Evolutionary conservation across 2,113 vertebrate species (phyloP).

Genomic region (Semnopithecus entellus): DNA sequence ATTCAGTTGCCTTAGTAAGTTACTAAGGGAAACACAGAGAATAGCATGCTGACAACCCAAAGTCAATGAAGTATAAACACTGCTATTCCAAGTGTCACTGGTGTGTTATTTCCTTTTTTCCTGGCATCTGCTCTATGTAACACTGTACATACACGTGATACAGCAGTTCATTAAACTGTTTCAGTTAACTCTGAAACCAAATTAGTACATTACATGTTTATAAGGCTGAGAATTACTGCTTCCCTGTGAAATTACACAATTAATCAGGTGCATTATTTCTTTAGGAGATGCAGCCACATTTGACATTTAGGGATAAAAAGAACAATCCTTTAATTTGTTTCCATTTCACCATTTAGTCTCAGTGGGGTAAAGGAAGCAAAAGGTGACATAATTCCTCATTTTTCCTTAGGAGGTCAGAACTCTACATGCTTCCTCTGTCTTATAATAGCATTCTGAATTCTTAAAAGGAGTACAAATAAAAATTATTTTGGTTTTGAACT

Average conservation of each 20-base stretch:
- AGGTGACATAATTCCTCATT: conserved; percentile 24
- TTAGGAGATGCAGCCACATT: neutral
- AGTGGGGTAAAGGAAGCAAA: conserved; percentile 41
- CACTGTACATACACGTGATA: conserved; percentile 29
- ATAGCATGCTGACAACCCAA: conserved; percentile 76
- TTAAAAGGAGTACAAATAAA: conserved; percentile 61
- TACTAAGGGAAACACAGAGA: conserved; percentile 64
- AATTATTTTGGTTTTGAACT: conserved; percentile 69
- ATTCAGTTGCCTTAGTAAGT: conserved; percentile 70
- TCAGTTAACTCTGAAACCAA: conserved; percentile 77
- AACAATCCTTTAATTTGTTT: conserved; percentile 8
- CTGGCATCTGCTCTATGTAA: conserved; percentile 78
- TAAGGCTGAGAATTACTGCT: conserved; percentile 57
- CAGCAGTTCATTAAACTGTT: conserved; percentile 80
- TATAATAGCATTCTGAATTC: conserved; percentile 62
- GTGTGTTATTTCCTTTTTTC: conserved; percentile 73
- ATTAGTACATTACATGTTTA: conserved; percentile 72
- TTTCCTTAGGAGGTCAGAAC: conserved; percentile 7
- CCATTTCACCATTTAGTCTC: conserved; percentile 4
- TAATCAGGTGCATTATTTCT: conserved; percentile 46
- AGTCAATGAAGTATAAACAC: conserved; percentile 79
- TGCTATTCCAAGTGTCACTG: conserved; percentile 80
- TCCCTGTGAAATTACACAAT: conserved; percentile 62
- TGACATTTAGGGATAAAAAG: conserved; percentile 55
- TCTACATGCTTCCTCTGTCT: neutral